Base-by-base conservation (phyloP, 1,140 invertebrate genomes). In the Cardiocondyla obscurior region DNA sequence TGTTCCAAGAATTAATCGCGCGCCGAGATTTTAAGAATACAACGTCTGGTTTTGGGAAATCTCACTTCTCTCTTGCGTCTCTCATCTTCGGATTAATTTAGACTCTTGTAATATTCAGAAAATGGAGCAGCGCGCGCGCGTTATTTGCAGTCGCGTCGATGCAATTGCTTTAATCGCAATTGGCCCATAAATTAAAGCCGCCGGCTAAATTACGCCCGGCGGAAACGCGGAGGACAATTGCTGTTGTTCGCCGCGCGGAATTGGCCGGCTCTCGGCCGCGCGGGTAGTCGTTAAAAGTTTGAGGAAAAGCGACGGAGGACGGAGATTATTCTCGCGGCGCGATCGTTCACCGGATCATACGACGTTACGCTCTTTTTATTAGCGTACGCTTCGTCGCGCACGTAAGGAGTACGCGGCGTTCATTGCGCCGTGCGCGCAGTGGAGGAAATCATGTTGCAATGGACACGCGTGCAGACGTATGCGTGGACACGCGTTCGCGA, bases 111-210 rank as follows among this genome's bases (percentile, higher is more conserved):
- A 42, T 25, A 49, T 69, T 28, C 16, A 33, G 65, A 58, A 39
- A 73, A 58, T 73, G 12, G 22, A 58, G 14, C 44, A n/a, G 44
- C 44, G 44, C n/a, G 33, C 36, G 53, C 53, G n/a, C 16, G 16
- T 58, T 57, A 57, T 39, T 73, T 73, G 33, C 22, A 73, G 53
- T 30, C 25, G 33, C 16, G 33, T 60, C n/a, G 42, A n/a, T 58
- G 42, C 57, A 65, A 65, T 76, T 49, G 64, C 58, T 36, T 36
- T n/a, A 76, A 49, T 76, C 30, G 72, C 58, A 51, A 73, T 73
- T 73, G 39, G 28, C 39, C 33, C 72, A 33, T 64, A 49, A 76
- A 76, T 76, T 76, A 76, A n/a, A 76, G 36, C 25, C 36, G 57
- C 30, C 8, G 22, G 30, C 30, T 76, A 36, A 64, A 64, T 19